Evolutionary conservation across 2,888 invertebrate genomes (phyloP), one percentile per base, ranked within the genome.

Genomic region (Lasius platythorax): DNA sequence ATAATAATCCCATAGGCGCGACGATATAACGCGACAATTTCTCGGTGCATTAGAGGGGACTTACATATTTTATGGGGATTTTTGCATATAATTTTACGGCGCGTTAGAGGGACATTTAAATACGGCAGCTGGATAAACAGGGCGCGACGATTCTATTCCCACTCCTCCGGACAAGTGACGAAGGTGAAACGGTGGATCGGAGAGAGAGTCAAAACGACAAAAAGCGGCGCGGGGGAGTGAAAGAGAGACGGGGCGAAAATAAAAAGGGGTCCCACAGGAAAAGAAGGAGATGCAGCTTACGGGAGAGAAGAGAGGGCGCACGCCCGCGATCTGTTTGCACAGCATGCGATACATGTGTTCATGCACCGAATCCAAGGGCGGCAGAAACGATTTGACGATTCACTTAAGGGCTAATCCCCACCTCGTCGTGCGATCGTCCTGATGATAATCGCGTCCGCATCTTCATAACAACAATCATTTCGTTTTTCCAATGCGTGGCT

Each of bases 81-180:
- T 94, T 94, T 94, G 95, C 94, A 95, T 95, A 95, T 95, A 94
- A 95, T 95, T 95, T 95, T 93, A 94, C 94, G 95, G 92, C 91
- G 92, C 94, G 94, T 95, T 95, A 94, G 93, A 93, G 92, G 87
- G 93, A 92, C 93, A 94, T 94, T 95, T 93, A 94, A 95, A 94
- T 93, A 91, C 90, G 93, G 91, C 95, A 95, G 94, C 95, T 95
- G 95, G 94, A 94, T 95, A 95, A 95, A 95, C 93, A 95, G 91
- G 87, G 88, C 85, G 84, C 85, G 87, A 87, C 70, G 61, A 72
- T 68, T 53, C 66, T 61, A 37, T 81, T 81, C 73, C 73, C 61
- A 15, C 61, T 72, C 46, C 81, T 70, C 23, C 46, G 76, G 30
- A 61, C 74, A 66, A 67, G 74, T 74, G 73, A 75, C 53, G 61